Evolutionary conservation across 2,888 invertebrate genomes (phyloP).

Genomic region (Lochmaea capreae): DNA sequence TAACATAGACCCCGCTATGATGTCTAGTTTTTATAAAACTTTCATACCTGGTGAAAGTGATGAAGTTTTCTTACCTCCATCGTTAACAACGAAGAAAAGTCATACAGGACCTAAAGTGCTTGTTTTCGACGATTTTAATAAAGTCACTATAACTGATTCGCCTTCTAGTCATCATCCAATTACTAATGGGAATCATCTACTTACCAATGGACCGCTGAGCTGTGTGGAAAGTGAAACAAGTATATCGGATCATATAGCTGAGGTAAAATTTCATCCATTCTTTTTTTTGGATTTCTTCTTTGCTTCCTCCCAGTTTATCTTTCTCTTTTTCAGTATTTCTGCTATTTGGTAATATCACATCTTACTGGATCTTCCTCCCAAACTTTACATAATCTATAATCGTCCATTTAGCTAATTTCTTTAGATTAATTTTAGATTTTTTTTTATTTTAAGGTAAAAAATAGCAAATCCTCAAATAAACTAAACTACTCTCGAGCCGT

Average conservation of each 20-base stretch:
- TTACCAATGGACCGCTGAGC: constrained; percentile 56
- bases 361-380: too few relatives aligned
- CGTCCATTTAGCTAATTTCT: too few relatives aligned
- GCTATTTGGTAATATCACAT: too few relatives aligned
- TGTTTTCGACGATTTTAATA: constrained; percentile 55
- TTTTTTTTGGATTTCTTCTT: too few relatives aligned
- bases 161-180: constrained; percentile 50
- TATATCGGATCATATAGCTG: constrained; percentile 65
- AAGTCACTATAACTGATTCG: constrained; percentile 59
- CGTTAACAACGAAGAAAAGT: constrained; percentile 49
- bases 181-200: constrained; percentile 44
- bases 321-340: too few relatives aligned
- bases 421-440: not conserved
- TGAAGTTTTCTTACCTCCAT: constrained; percentile 62
- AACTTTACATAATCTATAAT: too few relatives aligned
- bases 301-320: too few relatives aligned
- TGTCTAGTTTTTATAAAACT: constrained; percentile 61
- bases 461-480: constrained; percentile 59
- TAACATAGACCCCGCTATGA: constrained; percentile 42
- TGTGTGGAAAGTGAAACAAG: constrained; percentile 52
- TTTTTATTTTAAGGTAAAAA: constrained; percentile 54
- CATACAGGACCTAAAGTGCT: constrained; percentile 61
- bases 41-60: constrained; percentile 65
- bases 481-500: constrained; percentile 67
- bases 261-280: constrained; percentile 40